Conservation (phyloP, 2,797 vertebrate genomes). For the Syngnathus rostellatus region DNA sequence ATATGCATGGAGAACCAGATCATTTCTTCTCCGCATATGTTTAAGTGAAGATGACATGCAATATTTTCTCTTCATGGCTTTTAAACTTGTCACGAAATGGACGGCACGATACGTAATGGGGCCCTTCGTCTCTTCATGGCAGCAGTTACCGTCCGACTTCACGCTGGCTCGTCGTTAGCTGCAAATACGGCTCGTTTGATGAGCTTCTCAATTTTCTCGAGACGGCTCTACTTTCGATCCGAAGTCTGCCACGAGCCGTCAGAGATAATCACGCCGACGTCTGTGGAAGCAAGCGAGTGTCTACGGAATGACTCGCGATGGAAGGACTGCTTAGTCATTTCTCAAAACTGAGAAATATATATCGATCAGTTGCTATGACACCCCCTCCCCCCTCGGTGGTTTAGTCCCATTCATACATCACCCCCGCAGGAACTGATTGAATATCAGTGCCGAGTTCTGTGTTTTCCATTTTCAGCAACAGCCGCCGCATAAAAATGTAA, state of each 20-base stretch:
- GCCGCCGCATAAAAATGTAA: not conserved
- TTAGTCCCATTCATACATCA: slow-evolving; percentile 41
- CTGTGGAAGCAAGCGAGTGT: slow-evolving; percentile 5
- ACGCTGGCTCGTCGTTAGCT: slow-evolving; percentile 47
- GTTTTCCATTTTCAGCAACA: not conserved
- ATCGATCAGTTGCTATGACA: not conserved
- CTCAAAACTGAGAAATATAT: not conserved
- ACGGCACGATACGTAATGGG: slow-evolving; percentile 40
- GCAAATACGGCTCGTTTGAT: slow-evolving; percentile 49
- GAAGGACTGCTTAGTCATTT: not conserved
- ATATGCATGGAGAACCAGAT: slow-evolving; percentile 33
- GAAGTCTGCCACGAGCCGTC: slow-evolving; percentile 37
- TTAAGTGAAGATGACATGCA: not conserved
- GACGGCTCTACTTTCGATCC: slow-evolving; percentile 33
- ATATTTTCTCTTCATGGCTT: not conserved
- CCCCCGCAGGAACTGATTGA: slow-evolving; percentile 28
- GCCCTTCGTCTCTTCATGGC: slow-evolving; percentile 46
- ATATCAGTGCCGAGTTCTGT: not conserved
- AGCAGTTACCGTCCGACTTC: slow-evolving; percentile 39
- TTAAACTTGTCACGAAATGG: slow-evolving; percentile 35
- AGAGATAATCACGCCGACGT: slow-evolving; percentile 38
- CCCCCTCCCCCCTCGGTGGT: not conserved
- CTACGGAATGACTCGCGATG: not conserved
- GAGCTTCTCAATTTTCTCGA: slow-evolving; percentile 27
- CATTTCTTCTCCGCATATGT: not conserved